phyloP scores from a whole-genome alignment of 2,888 invertebrate genomes.

The Dasysyrphus tricinctus region DNA sequence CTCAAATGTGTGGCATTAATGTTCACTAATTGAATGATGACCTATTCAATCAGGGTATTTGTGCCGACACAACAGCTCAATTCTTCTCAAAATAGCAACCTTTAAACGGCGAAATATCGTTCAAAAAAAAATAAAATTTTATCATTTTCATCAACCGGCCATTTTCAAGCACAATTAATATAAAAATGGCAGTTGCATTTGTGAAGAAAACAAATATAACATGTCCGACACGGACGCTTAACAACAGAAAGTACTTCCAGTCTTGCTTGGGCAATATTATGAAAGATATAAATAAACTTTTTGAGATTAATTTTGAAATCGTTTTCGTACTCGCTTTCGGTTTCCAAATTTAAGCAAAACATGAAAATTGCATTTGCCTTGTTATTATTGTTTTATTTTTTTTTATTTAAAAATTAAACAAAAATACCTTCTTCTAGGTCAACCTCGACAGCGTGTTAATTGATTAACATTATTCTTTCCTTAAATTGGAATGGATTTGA shows the following conservation, averaged over 20 bases:
- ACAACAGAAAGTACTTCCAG: not conserved
- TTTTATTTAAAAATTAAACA: not conserved
- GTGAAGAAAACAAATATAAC: not conserved
- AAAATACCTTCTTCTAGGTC: not conserved
- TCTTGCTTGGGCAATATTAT: not conserved
- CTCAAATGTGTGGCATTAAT: slow-evolving; percentile 57
- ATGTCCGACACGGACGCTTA: not conserved
- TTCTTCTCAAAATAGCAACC: slow-evolving; percentile 39
- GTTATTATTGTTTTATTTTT: not conserved
- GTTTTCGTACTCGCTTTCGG: not conserved
- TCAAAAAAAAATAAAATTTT: not conserved
- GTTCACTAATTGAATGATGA: slow-evolving; percentile 69
- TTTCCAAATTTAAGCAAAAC: not conserved
- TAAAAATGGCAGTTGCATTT: not conserved
- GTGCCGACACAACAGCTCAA: slow-evolving; percentile 52
- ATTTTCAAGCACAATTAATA: not conserved
- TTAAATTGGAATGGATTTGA: not conserved
- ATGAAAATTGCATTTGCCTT: slow-evolving; percentile 13
- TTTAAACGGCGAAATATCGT: slow-evolving; percentile 12
- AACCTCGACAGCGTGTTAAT: slow-evolving; percentile 1
- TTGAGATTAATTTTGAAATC: not conserved
- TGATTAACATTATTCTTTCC: slow-evolving; percentile 17
- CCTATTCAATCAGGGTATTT: slow-evolving; percentile 67
- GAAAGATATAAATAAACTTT: not conserved
- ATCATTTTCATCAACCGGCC: not conserved